Base-by-base conservation (phyloP, 2,888 invertebrate species). In the Pharmacophagus antenor region DNA sequence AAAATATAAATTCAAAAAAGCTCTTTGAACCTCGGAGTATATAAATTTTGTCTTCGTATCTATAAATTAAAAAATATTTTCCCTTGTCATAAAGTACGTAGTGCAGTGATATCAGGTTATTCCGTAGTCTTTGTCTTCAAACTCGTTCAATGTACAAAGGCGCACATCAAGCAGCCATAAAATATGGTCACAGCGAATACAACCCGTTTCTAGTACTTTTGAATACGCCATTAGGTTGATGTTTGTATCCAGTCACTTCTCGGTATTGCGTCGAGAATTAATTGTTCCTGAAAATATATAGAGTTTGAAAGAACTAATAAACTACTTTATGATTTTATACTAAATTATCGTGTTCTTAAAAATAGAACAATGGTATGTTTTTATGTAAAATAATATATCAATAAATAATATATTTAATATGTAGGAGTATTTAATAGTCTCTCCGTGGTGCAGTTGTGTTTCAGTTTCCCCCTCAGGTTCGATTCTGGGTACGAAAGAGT, bases 101-200 rank as follows among this genome's bases (percentile, higher is more conserved):
- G 23, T 25, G 23, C 23, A 25, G 3, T 6, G 23, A 25, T 25
- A 25, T 25, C 23, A 25, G 23, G 23, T 25, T 25, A 25, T 25
- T 25, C 7, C 7, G 51, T 31, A 15, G 12, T 17, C 18, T 23
- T 23, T 21, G 46, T 58, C 58, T 18, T 46, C 22, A 58, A 58
- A 58, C 47, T 47, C 52, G 47, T 51, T 58, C 44, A 41, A 37
- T 31, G 25, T 48, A 58, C 53, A 58, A 58, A 54, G 41, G 25
- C 42, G 15, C 42, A 15, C 4, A 42, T 17, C 17, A 57, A 57
- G 44, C 44, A 27, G 18, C n/a, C 12, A 47, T 52, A 41, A 52
- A 42, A 41, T 42, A 37, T 47, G 47, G 49, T 17, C 21, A 41
- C 27, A 58, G 18, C n/a, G 15, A 31, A 51, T 7, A 48, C 50